These are phyloP conservation scores for Lagopus muta DNA, from an alignment of 2,113 vertebrate species.

Conservation along the genomic window DNA sequence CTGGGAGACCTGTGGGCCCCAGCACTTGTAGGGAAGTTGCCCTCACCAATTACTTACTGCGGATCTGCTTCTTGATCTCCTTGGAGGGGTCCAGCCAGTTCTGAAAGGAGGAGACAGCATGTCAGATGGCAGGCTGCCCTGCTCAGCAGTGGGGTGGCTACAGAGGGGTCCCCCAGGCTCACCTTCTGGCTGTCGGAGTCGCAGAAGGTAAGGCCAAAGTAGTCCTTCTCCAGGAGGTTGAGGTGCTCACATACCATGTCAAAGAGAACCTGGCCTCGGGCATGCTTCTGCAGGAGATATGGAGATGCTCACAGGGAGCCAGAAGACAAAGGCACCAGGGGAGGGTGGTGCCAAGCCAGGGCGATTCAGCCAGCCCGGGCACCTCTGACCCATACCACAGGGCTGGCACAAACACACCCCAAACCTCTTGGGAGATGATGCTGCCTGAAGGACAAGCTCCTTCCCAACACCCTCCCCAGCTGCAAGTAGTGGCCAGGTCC, in stretches of 20 bases:
- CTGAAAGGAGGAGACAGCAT: conserved; percentile 70
- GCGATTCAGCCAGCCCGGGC: neutral
- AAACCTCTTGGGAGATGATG: rapidly evolving
- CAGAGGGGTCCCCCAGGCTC: conserved; percentile 18
- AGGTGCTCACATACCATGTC: conserved; percentile 95
- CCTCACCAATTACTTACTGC: conserved; percentile 85
- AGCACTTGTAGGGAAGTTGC: neutral
- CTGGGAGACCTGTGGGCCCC: rapidly evolving
- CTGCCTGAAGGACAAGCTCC: neutral
- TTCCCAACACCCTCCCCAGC: neutral
- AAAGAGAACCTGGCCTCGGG: conserved; percentile 91
- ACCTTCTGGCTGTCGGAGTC: conserved; percentile 98
- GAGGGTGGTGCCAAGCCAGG: neutral
- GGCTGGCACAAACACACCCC: neutral
- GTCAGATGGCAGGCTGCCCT: neutral
- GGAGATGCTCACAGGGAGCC: neutral
- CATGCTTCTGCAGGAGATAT: conserved; percentile 85
- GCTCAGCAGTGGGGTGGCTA: neutral
- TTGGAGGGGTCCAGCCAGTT: conserved; percentile 99
- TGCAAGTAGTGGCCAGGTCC: neutral
- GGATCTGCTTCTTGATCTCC: conserved; percentile 99
- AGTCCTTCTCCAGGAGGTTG: conserved; percentile 97
- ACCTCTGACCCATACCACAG: neutral
- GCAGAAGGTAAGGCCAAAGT: conserved; percentile 93
- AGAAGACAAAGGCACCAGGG: neutral